Evolutionary conservation across 2,888 invertebrate genomes (phyloP), one percentile per base, ranked within the genome.

Genomic region (Ochlodes sylvanus): DNA sequence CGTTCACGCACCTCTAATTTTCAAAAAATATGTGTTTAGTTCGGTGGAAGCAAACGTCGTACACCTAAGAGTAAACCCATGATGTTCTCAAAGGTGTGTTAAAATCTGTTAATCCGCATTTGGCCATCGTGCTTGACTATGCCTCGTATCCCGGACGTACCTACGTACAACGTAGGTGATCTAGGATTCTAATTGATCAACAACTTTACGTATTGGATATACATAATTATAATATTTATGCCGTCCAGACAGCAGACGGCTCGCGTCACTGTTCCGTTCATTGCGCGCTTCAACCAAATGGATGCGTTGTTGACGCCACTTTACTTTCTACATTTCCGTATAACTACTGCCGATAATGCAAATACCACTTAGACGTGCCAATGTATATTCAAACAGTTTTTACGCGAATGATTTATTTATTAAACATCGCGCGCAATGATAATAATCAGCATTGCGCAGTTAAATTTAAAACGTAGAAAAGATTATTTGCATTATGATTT

Each of bases 281-380:
- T 65, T 72, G 74, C 76, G 71, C 70, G 70, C 60, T 75, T 74
- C 75, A 75, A 74, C 73, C 69, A 71, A 54, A 69, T 70, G 69
- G 62, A 71, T 68, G 72, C 72, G 69, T 75, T 54, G 73, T 75
- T 55, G 73, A 75, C 73, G 60, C 56, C 70, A 72, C 63, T 72
- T 75, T 70, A 68, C 73, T 77, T 80, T 78, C 73, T 78, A 74
- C 66, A 73, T 73, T 76, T 73, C 72, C 71, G 71, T 71, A 72
- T 72, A 70, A 68, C 70, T 57, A 57, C 61, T 56, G 62, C 50
- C 61, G 62, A 68, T 63, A 62, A 68, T 68, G 56, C 62, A 68
- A 63, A 68, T 63, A 62, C 57, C 41, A 63, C 50, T 61, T 50
- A 63, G 68, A 62, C 38, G 68, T 7, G 21, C n/a, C 57, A 55